Percentiles rank a stretch among this genome's conserved stretches.
Evolutionary conservation across 2,888 invertebrate species (phyloP).

Genomic region (Ophioninae sp.): DNA sequence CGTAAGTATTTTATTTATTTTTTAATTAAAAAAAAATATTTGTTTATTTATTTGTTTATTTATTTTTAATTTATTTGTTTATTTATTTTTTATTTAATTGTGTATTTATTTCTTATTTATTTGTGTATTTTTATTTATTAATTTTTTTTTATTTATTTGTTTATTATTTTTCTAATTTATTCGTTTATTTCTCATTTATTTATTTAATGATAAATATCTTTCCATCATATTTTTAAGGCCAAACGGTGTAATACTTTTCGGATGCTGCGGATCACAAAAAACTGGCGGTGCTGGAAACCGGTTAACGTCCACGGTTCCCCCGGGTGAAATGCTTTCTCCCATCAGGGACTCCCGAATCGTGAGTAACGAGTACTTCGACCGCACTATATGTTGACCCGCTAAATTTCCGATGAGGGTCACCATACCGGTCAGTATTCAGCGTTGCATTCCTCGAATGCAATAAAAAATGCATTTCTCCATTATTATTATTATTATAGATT

Average conservation of each 20-base stretch:
- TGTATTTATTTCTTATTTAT: too few relatives aligned
- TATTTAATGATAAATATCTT: not conserved
- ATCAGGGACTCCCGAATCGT: not conserved
- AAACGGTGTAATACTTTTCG: conserved; percentile 21
- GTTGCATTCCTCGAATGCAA: not conserved
- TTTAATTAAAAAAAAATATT: too few relatives aligned
- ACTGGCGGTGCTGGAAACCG: conserved; percentile 26
- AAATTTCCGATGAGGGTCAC: conserved; percentile 37
- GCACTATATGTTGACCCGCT: conserved; percentile 3
- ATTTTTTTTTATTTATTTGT: not conserved
- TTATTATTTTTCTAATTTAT: not conserved
- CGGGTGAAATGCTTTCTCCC: conserved; percentile 47
- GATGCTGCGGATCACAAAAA: conserved; percentile 11
- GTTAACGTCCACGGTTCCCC: conserved; percentile 6
- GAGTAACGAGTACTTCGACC: conserved; percentile 9
- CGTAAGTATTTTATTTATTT: too few relatives aligned
- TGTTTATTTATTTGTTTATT: too few relatives aligned
- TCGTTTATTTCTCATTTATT: not conserved
- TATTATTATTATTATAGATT: not conserved
- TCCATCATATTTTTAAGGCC: conserved; percentile 13
- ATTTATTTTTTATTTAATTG: too few relatives aligned
- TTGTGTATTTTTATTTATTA: not conserved
- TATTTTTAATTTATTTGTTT: too few relatives aligned
- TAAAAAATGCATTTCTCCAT: not conserved
- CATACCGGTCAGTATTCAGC: not conserved